Base-by-base conservation (phyloP, 2,888 invertebrate genomes). In the Erebia aethiops region DNA sequence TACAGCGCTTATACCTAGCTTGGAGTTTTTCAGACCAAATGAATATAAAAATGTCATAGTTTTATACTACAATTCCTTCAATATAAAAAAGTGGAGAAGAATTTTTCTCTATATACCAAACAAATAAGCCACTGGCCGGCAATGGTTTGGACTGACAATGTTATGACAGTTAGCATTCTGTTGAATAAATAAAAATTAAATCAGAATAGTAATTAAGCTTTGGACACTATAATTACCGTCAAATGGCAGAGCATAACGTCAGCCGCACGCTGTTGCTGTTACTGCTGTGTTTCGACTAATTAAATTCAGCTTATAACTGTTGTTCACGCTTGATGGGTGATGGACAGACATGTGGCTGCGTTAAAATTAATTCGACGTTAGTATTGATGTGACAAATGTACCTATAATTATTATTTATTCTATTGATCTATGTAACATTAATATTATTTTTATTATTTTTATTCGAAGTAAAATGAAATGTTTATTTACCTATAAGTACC, bases 231-330 rank as follows among this genome's bases (percentile, higher is more conserved):
- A 26, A 57, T 67, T 49, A 58, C 26, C 60, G 64, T 49, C 49
- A 46, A 62, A 70, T 65, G 65, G 35, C 69, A 64, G 56, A 56
- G 26, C 56, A 18, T 14, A 56, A 21, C 57, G 67, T 71, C 70
- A 68, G 72, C 57, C 66, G 61, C 54, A 69, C 60, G 68, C 68
- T 63, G 70, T 52, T 46, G 18, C 69, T 65, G 68, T 61, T 63
- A 65, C 26, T 26, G 26, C 26, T 26, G 26, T 58, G 62, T 62
- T 71, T 69, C 54, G 68, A 57, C 57, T 67, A 70, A 74, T 74
- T 70, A 74, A 72, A 74, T 70, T 61, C 66, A 74, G 72, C 41
- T 72, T 63, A n/a, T n/a, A 68, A 62, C 68, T 57, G 41, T 67
- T 73, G 61, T 69, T 49, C 65, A 67, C 41, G 68, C 72, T 21